Percentiles rank a stretch among this genome's conserved stretches.
These are phyloP conservation scores for Gopherus flavomarginatus DNA, from an alignment of 2,113 vertebrate species.

Conservation along the genomic window DNA sequence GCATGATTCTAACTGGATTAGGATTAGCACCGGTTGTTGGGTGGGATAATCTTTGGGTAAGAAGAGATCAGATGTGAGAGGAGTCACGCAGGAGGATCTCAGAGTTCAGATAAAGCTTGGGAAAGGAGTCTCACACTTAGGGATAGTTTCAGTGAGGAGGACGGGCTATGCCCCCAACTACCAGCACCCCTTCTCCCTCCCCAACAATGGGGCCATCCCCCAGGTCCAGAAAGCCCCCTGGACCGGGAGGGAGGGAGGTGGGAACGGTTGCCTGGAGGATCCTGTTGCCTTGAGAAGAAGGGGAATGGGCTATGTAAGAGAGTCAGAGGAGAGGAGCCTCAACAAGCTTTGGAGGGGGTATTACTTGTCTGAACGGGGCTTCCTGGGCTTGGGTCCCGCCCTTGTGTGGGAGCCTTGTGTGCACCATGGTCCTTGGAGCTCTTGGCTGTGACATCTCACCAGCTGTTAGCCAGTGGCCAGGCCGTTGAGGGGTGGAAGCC, in stretches of 20 bases:
- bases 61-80: neutral
- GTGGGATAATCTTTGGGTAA: neutral
- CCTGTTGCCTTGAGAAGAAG: neutral
- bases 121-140: neutral
- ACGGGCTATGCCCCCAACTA: no score
- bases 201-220: neutral
- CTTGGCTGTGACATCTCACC: neutral
- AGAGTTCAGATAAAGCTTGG: neutral
- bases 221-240: neutral
- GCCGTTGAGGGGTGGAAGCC: neutral
- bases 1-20: neutral
- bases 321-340: neutral
- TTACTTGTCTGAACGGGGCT: neutral
- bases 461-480: neutral
- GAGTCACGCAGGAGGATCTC: neutral
- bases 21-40: fast-evolving
- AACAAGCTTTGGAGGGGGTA: neutral
- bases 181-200: neutral
- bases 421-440: neutral
- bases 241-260: neutral
- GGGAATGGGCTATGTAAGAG: neutral
- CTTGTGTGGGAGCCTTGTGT: neutral
- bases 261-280: neutral
- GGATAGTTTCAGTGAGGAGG: neutral
- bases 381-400: neutral